These are phyloP conservation scores for Dryas iulia DNA, from an alignment of 1,140 invertebrate genomes.

Conservation along the genomic window DNA sequence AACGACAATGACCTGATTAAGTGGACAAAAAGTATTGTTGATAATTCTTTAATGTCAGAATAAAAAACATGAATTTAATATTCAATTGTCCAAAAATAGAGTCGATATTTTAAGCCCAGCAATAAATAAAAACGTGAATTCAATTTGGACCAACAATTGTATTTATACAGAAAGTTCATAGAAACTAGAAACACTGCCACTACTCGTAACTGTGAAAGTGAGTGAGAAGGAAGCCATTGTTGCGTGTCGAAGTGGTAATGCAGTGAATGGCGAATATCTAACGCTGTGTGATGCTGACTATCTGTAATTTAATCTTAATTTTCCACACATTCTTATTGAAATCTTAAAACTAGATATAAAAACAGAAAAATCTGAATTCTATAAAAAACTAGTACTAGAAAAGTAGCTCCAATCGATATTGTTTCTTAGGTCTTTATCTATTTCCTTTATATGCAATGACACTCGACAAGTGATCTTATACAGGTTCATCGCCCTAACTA, in stretches of 20 bases:
- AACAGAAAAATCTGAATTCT: no score
- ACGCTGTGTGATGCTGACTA: slow-evolving; percentile 18
- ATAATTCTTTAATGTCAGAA: no score
- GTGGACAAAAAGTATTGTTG: background rate
- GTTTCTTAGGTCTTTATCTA: background rate
- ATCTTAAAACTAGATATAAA: no score
- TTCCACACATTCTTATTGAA: background rate
- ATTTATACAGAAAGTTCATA: slow-evolving; percentile 33
- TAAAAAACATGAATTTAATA: background rate
- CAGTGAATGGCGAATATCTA: slow-evolving; percentile 37
- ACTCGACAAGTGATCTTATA: slow-evolving; percentile 20
- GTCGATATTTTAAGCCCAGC: no score
- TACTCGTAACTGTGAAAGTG: slow-evolving; percentile 68
- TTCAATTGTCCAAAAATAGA: no score
- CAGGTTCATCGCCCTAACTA: slow-evolving; percentile 35
- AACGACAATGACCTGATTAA: slow-evolving; percentile 37
- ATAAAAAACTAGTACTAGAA: background rate
- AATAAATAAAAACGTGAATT: background rate
- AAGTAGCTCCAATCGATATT: background rate
- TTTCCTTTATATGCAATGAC: slow-evolving; percentile 4
- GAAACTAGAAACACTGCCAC: slow-evolving; percentile 43
- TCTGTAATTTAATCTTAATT: slow-evolving; percentile 19
- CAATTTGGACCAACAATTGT: background rate
- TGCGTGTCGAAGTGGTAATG: slow-evolving; percentile 47
- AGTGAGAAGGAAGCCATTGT: slow-evolving; percentile 59